Evolutionary conservation across 2,797 vertebrate genomes (phyloP).

Genomic region (Simalia tracyae): DNA sequence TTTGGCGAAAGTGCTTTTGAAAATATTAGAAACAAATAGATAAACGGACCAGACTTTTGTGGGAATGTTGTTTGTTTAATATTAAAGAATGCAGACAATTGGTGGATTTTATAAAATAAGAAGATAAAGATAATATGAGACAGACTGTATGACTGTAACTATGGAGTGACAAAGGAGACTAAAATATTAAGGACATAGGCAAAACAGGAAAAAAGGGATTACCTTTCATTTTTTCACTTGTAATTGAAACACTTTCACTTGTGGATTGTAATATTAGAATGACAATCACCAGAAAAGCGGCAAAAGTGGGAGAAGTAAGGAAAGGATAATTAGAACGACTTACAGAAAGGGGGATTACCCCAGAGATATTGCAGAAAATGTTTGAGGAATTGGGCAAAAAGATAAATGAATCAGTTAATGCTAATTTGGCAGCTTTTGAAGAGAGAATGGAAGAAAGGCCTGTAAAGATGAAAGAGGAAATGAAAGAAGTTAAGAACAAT

Average conservation of each 20-base stretch:
- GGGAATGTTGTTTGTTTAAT: background rate
- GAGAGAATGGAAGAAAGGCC: background rate
- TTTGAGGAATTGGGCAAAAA: background rate
- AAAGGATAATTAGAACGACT: background rate
- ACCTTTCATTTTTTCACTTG: background rate
- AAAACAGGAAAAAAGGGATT: background rate
- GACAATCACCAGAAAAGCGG: background rate
- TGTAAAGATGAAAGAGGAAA: background rate
- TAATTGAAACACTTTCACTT: background rate
- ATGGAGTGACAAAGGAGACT: background rate
- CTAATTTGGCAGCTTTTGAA: background rate
- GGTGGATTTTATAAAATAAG: background rate
- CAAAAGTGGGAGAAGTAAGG: background rate
- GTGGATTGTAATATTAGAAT: background rate
- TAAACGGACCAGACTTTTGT: background rate
- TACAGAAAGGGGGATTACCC: background rate
- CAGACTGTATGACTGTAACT: background rate
- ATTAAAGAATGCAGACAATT: background rate
- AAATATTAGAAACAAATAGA: background rate
- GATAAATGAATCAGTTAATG: background rate
- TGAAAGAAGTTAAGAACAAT: background rate
- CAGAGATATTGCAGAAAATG: background rate
- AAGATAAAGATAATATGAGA: background rate
- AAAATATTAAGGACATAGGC: background rate
- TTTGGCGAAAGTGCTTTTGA: background rate